Conservation (phyloP, 2,113 vertebrate species). For the Lophius piscatorius region DNA sequence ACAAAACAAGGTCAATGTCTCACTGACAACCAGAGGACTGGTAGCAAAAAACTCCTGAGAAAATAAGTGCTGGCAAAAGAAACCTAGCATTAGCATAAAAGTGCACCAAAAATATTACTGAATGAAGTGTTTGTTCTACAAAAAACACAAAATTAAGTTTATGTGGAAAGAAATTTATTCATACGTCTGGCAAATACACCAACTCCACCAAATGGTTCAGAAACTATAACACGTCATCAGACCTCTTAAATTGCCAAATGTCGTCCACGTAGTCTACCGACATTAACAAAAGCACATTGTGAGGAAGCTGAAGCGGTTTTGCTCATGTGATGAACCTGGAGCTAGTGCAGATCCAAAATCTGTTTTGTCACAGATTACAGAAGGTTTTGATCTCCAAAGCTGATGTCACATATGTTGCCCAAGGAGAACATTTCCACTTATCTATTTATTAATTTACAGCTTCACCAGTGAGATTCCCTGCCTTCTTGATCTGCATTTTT, state of each 20-base stretch:
- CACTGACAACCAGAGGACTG: too few species aligned
- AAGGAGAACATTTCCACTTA: background rate
- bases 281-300: background rate
- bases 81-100: background rate
- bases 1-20: too few species aligned
- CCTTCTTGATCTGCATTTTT: constrained; percentile 32
- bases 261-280: background rate
- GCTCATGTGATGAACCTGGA: background rate
- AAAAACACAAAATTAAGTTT: background rate
- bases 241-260: background rate
- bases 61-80: constrained; percentile 20
- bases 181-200: background rate
- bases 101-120: background rate
- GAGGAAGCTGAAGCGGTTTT: background rate
- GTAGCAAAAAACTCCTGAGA: constrained; percentile 14
- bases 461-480: constrained; percentile 23
- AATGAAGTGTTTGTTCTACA: background rate
- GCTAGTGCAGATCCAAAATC: background rate
- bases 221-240: background rate
- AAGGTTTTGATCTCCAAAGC: background rate
- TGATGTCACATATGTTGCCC: constrained; percentile 25
- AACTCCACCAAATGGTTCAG: background rate
- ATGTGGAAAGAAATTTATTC: background rate
- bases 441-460: too few species aligned
- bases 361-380: background rate